phyloP scores from a whole-genome alignment of 2,888 invertebrate genomes.

The Chironomus riparius region DNA sequence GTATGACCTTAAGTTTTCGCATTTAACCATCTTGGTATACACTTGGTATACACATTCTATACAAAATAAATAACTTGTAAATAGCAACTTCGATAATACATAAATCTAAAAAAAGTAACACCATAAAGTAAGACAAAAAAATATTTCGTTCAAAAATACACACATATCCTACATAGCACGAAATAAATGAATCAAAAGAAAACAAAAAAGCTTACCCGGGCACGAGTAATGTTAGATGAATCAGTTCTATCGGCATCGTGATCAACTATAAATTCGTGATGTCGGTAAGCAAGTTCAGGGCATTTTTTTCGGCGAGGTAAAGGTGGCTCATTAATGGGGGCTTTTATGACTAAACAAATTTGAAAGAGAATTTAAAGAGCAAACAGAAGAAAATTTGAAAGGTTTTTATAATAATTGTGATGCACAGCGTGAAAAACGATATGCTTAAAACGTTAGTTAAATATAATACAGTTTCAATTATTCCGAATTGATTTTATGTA shows the following conservation, averaged over 20 bases:
- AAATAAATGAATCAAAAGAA: slow-evolving; percentile 27
- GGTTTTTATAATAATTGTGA: no score
- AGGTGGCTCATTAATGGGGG: slow-evolving; percentile 59
- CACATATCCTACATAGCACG: no score
- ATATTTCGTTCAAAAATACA: no score
- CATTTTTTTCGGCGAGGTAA: slow-evolving; percentile 82
- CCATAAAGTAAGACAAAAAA: no score
- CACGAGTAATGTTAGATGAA: slow-evolving; percentile 38
- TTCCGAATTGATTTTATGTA: neutral
- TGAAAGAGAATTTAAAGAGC: neutral
- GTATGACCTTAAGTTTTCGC: no score
- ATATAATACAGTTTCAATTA: neutral
- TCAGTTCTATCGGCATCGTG: slow-evolving; percentile 51
- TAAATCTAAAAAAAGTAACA: no score
- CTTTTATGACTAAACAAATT: slow-evolving; percentile 14
- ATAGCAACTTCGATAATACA: neutral
- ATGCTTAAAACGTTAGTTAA: no score
- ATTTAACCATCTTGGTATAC: no score
- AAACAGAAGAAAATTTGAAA: no score
- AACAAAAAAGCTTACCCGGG: slow-evolving; percentile 38
- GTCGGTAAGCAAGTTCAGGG: slow-evolving; percentile 78
- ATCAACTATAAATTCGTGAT: slow-evolving; percentile 65
- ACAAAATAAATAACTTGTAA: neutral
- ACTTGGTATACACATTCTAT: neutral
- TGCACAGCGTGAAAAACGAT: no score